phyloP scores from a whole-genome alignment of 2,113 vertebrate genomes.

The Corynorhinus townsendii region DNA sequence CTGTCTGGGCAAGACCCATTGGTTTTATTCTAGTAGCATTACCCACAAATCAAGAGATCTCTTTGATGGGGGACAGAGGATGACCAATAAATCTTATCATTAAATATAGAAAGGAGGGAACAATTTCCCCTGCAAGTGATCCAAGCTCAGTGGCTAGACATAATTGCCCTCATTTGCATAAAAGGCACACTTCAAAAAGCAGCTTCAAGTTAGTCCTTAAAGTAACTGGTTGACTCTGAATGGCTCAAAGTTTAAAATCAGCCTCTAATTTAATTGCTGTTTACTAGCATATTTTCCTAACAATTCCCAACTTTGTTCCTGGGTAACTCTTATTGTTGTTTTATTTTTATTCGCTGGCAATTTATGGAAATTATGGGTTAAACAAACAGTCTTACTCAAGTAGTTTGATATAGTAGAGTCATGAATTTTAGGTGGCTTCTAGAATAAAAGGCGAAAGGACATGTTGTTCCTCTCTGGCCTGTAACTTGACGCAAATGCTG shows the following conservation, averaged over 20 bases:
- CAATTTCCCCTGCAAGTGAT: background rate
- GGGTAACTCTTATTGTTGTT: background rate
- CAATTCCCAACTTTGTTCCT: rapidly evolving
- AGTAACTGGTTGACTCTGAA: too few species aligned
- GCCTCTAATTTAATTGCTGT: background rate
- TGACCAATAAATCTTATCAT: background rate
- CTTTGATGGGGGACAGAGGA: too few species aligned
- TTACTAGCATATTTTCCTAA: background rate
- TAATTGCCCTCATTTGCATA: background rate
- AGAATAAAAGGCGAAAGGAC: background rate
- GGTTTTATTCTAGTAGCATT: background rate
- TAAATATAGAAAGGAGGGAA: too few species aligned
- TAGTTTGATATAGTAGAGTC: background rate
- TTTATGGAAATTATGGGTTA: background rate
- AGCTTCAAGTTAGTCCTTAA: background rate
- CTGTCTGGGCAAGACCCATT: too few species aligned
- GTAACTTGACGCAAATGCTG: background rate
- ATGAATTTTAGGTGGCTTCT: background rate
- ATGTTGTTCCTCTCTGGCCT: background rate
- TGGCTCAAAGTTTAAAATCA: background rate
- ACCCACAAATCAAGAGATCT: background rate
- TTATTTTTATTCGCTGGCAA: background rate
- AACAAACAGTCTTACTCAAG: background rate
- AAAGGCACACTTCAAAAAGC: background rate
- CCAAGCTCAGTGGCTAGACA: background rate